Evolutionary conservation across 2,888 invertebrate species (phyloP).

Genomic region (Catocala nupta): DNA sequence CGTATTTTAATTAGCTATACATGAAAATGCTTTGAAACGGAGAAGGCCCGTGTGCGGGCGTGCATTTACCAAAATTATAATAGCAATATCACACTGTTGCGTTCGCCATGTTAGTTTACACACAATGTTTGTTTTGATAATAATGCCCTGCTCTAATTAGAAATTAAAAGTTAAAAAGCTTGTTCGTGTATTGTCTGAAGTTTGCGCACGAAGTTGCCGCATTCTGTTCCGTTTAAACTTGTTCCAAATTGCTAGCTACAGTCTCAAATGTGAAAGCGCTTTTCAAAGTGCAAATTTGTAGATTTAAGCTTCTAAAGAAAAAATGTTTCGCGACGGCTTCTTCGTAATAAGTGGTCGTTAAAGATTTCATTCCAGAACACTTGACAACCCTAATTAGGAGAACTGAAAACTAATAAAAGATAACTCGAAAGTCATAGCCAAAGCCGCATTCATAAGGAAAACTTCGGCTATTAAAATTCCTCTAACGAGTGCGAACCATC

Average conservation of each 20-base stretch:
- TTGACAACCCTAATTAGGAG: conserved; percentile 80
- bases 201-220: conserved; percentile 29
- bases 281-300: conserved; percentile 14
- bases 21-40: conserved; percentile 84
- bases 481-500: conserved; percentile 83
- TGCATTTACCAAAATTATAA: conserved; percentile 71
- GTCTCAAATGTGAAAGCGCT: conserved; percentile 12
- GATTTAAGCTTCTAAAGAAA: conserved; percentile 21
- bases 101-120: conserved; percentile 62
- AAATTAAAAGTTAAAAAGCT: conserved; percentile 72
- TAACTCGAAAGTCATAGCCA: conserved; percentile 78
- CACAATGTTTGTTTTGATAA: conserved; percentile 59
- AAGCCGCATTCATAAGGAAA: conserved; percentile 84
- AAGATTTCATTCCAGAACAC: conserved; percentile 76
- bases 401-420: conserved; percentile 83
- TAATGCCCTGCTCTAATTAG: conserved; percentile 60
- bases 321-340: conserved; percentile 28
- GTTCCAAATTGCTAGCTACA: conserved; percentile 22
- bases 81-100: conserved; percentile 71
- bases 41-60: conserved; percentile 63
- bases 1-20: conserved; percentile 86
- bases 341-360: conserved; percentile 63
- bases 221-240: conserved; percentile 20
- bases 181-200: conserved; percentile 53
- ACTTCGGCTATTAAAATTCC: conserved; percentile 85